Base-by-base conservation (phyloP, 1,140 invertebrate species). In the Drosophila erecta region DNA sequence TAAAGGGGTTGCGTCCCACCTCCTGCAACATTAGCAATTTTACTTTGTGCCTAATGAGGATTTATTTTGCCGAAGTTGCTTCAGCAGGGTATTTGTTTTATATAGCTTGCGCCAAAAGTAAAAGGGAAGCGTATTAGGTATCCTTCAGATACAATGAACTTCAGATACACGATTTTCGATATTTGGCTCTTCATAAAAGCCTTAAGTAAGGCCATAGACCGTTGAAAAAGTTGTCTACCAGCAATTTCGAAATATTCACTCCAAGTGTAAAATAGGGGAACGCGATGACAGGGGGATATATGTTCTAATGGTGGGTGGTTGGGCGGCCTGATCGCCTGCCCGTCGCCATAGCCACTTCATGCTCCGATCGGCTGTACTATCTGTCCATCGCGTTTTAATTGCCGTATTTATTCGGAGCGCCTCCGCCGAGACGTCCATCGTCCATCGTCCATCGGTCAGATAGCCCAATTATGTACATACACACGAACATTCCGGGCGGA, bases 401-500 rank as follows among this genome's bases (percentile, higher is more conserved):
- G 79, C 62, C 76, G 60, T 50, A 55, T 65, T 57, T 50, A 57
- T 49, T 51, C 33, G 40, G 43, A 74, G 53, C 62, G 59, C 59
- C 70, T 55, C 72, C 46, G 27, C 51, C 33, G 62, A 15, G 37
- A 35, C 33, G 58, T 41, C 72, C 59, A 60, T 69, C 46, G 47
- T 0, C n/a, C 41, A 35, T 35, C 35, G 58, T 35, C 72, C 60
- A 60, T 69, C 47, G 49, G 37, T 53, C 33, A 44, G 78, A 81
- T 81, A 80, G 79, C 69, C 79, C 64, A 84, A 75, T 83, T 84
- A 81, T 81, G 78, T 83, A 79, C 81, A 77, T 72, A 78, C 67
- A 61, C 70, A 73, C n/a, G 61, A 40, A 60, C 60, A 64, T 17
- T 20, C 41, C 6, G 38, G 14, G 17, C 14, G 6, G 53, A 38